Evolutionary conservation across 1,140 invertebrate genomes (phyloP).

Genomic region (Pinna nobilis): DNA sequence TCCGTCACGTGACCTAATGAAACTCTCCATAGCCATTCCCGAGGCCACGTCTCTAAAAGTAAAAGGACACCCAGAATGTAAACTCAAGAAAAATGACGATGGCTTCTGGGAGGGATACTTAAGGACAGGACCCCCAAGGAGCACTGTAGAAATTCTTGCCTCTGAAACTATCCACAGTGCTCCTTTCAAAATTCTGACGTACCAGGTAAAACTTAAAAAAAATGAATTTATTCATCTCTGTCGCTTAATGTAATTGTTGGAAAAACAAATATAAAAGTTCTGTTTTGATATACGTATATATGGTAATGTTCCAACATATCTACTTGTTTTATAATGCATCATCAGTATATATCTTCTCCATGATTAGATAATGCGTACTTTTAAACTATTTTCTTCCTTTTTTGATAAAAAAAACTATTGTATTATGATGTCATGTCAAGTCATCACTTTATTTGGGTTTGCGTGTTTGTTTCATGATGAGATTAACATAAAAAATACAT

Average conservation of each 20-base stretch:
- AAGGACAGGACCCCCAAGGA: slow-evolving; percentile 28
- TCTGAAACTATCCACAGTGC: slow-evolving; percentile 8
- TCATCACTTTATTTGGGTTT: too few relatives aligned
- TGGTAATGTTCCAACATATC: too few relatives aligned
- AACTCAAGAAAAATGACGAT: slow-evolving; percentile 29
- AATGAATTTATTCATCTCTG: background rate
- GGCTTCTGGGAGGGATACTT: slow-evolving; percentile 39
- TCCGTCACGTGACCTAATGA: slow-evolving; percentile 20
- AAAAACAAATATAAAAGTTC: background rate
- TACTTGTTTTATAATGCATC: too few relatives aligned
- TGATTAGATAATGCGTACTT: too few relatives aligned
- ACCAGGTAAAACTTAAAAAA: slow-evolving; percentile 24
- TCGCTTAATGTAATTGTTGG: too few relatives aligned
- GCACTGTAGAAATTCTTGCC: slow-evolving; percentile 30
- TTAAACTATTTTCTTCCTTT: too few relatives aligned
- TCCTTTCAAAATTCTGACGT: slow-evolving; percentile 32
- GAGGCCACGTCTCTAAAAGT: slow-evolving; percentile 27
- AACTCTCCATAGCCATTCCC: slow-evolving; percentile 29
- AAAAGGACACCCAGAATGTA: slow-evolving; percentile 42
- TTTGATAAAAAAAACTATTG: too few relatives aligned
- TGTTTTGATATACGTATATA: background rate
- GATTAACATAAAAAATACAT: too few relatives aligned
- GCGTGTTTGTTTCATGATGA: too few relatives aligned
- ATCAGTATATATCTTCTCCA: too few relatives aligned
- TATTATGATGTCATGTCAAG: too few relatives aligned